Evolutionary conservation across 2,888 invertebrate species (phyloP), one percentile per base, ranked within the genome.

Genomic region (Calephelis perditalis): DNA sequence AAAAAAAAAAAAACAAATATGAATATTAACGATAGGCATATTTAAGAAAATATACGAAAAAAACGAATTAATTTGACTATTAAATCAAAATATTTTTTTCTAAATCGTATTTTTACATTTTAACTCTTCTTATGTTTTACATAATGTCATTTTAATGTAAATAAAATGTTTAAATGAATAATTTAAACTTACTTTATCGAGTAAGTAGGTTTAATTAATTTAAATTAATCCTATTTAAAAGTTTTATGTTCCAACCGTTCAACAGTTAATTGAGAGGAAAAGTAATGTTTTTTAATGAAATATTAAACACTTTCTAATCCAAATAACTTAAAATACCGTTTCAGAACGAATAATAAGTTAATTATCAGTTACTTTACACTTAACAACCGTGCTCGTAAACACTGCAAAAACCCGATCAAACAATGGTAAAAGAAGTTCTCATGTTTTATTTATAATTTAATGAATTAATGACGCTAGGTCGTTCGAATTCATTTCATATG

Each of bases 391-490:
- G 7, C 35, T 11, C 52, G 52, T 52, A 60, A 64, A 64, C 63
- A 62, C 59, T 47, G 60, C 58, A 61, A 64, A 74, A 54, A 45
- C 35, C 44, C n/a, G 11, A 45, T 74, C 75, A 71, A 79, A 82
- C 84, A 82, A 81, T 82, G 81, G 82, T 84, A 79, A 82, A 80
- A 75, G 54, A 54, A 54, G 71, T 66, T 71, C 81, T 84, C 85
- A 86, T 86, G 84, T 86, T 76, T 88, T 78, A 87, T 88, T 80
- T 81, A 86, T 83, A 70, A 68, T 54, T 68, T 69, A 70, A 68
- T 68, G 82, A 80, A 82, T 85, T 86, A 86, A 88, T 86, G 84
- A 84, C 78, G 78, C 87, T 87, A 87, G 88, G 86, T 86, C 88
- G 81, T 79, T 78, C 81, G 82, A 82, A 85, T 84, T 78, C 77